A percentile compares a stretch with the other conserved stretches of the same genome.
Conservation (phyloP, 1,140 invertebrate species). For the Dreissena polymorpha region DNA sequence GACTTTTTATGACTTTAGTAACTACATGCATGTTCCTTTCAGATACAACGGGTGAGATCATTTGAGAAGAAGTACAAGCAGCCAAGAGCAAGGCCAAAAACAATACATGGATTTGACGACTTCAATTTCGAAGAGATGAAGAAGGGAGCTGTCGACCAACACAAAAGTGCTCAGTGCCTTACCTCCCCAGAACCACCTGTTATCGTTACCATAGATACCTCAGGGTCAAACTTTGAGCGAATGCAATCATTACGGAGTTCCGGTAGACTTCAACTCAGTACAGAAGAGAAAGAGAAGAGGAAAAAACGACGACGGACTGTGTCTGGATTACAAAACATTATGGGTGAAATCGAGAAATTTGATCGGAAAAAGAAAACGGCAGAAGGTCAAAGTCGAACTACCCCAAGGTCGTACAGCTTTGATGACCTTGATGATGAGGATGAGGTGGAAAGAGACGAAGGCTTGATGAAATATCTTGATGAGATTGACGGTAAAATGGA, state of each 20-base stretch:
- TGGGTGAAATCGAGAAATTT: constrained; percentile 73
- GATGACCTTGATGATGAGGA: constrained; percentile 68
- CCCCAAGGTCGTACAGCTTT: constrained; percentile 69
- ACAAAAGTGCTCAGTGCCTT: constrained; percentile 56
- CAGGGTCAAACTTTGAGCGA: constrained; percentile 70
- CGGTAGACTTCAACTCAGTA: constrained; percentile 54
- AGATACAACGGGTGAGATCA: constrained; percentile 58
- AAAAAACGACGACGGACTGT: constrained; percentile 69
- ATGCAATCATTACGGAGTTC: constrained; percentile 73
- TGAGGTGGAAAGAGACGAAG: constrained; percentile 63
- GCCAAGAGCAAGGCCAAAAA: constrained; percentile 61
- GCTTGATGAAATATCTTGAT: constrained; percentile 72
- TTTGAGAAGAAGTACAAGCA: constrained; percentile 73
- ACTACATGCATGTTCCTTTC: constrained; percentile 30
- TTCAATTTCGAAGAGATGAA: constrained; percentile 54
- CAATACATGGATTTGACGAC: constrained; percentile 65
- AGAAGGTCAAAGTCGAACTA: constrained; percentile 15
- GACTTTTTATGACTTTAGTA: too few relatives aligned
- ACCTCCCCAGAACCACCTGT: constrained; percentile 63
- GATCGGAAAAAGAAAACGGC: constrained; percentile 62
- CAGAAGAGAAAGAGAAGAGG: constrained; percentile 52
- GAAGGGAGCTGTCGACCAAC: constrained; percentile 53
- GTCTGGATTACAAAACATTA: constrained; percentile 71
- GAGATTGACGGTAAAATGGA: constrained; percentile 72
- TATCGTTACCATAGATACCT: constrained; percentile 72